Evolutionary conservation across 2,888 invertebrate genomes (phyloP), one percentile per base, ranked within the genome.

Genomic region (Arge pagana): DNA sequence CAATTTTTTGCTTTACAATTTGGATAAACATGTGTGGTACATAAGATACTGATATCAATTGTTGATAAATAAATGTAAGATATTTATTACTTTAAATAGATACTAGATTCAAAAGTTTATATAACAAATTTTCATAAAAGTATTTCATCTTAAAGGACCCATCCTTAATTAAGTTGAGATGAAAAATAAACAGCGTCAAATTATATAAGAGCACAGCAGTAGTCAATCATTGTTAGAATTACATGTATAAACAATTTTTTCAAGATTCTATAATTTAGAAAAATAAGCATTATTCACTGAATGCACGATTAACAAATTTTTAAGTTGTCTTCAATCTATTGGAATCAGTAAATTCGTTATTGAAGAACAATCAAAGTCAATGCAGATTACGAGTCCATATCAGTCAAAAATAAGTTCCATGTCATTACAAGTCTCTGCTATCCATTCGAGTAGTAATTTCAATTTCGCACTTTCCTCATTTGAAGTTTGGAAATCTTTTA

Each of bases 381-480:
- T 33, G 11, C 4, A 33, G 7, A n/a, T 11, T 33, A 33, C 6
- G 2, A 33, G 11, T 11, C 11, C 10, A n/a, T 23, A 19, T 45
- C 21, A 59, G 16, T 63, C 53, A 19, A 59, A 60, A 4, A 54
- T 56, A 56, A 61, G 57, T 48, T 71, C 69, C 57, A 74, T 70
- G 30, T 67, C 65, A 15, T 63, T 63, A 56, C 65, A 74, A 6
- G 70, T 68, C 43, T 65, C 64, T 3, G 70, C 70, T 30, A 74
- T 63, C 76, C 76, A 76, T 15, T 63, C 63, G 15, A 74, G 57
- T 31, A 76, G 54, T 36, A 63, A 61, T 41, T 66, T 69, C 4
- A 74, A 62, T 60, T 62, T 67, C 39, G 70, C 70, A 4, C 68
- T 62, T 15, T 67, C 56, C 33, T 66, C 68, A 42, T 70, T 64